Conservation (phyloP, 2,113 vertebrate genomes). For the Progne subis region DNA sequence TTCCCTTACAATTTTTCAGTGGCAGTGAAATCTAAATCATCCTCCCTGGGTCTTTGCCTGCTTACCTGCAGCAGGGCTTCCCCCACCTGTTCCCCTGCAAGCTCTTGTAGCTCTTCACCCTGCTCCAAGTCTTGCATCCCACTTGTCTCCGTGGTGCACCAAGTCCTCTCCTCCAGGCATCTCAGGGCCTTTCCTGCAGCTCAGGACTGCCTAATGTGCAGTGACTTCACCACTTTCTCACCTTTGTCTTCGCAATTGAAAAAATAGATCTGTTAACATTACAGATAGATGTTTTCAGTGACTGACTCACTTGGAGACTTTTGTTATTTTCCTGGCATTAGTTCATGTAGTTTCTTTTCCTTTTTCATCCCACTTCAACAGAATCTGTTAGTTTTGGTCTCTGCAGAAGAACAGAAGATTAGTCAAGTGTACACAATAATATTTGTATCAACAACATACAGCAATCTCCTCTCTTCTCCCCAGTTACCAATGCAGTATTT, state of each 20-base stretch:
- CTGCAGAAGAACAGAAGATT: not conserved
- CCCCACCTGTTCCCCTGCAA: accelerated
- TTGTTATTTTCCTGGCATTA: not conserved
- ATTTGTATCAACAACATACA: not conserved
- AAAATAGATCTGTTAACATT: not conserved
- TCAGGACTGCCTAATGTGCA: not conserved
- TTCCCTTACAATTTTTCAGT: not conserved
- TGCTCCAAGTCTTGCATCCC: not conserved
- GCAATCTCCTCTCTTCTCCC: not conserved
- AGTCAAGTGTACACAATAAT: not conserved
- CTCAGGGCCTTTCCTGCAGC: not conserved
- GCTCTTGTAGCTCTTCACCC: not conserved
- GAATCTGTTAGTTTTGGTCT: not conserved
- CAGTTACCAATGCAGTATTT: not conserved
- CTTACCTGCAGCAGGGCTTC: not conserved
- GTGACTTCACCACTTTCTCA: not conserved
- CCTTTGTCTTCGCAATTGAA: not conserved
- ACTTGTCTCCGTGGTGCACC: accelerated
- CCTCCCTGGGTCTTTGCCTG: not conserved
- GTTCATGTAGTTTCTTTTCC: not conserved
- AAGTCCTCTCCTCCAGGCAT: not conserved
- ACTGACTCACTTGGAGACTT: not conserved
- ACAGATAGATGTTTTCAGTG: not conserved
- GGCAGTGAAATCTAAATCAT: not conserved
- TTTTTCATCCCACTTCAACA: not conserved